Evolutionary conservation across 2,888 invertebrate genomes (phyloP).

Genomic region (Limnephilus auricula): DNA sequence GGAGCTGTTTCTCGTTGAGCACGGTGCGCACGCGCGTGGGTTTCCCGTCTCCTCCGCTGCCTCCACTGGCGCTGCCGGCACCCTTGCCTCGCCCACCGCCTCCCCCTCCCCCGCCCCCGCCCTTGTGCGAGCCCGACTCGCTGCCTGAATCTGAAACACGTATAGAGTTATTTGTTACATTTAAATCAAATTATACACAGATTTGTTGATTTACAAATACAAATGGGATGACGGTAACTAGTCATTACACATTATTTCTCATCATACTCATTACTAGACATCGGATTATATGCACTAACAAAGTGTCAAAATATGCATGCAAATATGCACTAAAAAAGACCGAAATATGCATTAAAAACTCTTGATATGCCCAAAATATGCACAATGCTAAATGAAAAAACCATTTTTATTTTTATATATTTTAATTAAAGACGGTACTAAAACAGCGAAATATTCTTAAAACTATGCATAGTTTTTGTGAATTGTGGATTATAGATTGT

Average conservation of each 20-base stretch:
- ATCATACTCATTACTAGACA: too few species aligned
- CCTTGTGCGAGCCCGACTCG: constrained; percentile 93
- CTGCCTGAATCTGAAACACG: constrained; percentile 89
- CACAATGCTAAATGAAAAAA: too few species aligned
- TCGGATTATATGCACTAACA: too few species aligned
- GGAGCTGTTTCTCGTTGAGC: constrained; percentile 98
- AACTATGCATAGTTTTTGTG: too few species aligned
- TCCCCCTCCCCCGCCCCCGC: constrained; percentile 77
- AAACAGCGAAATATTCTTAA: too few species aligned
- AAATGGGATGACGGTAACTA: not conserved
- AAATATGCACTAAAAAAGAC: too few species aligned
- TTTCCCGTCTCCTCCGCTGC: constrained; percentile 89
- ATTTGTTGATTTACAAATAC: not conserved
- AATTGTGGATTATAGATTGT: too few species aligned
- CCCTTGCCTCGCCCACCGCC: constrained; percentile 70
- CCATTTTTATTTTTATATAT: too few species aligned
- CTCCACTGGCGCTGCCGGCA: constrained; percentile 76
- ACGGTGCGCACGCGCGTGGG: constrained; percentile 99
- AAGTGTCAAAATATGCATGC: too few species aligned
- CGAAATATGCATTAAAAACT: too few species aligned
- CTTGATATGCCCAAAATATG: too few species aligned
- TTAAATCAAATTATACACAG: constrained; percentile 13
- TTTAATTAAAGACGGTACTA: too few species aligned
- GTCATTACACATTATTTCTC: not conserved
- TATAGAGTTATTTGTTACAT: constrained; percentile 37